Conservation (phyloP, 1,140 invertebrate species). For the Pantala flavescens region DNA sequence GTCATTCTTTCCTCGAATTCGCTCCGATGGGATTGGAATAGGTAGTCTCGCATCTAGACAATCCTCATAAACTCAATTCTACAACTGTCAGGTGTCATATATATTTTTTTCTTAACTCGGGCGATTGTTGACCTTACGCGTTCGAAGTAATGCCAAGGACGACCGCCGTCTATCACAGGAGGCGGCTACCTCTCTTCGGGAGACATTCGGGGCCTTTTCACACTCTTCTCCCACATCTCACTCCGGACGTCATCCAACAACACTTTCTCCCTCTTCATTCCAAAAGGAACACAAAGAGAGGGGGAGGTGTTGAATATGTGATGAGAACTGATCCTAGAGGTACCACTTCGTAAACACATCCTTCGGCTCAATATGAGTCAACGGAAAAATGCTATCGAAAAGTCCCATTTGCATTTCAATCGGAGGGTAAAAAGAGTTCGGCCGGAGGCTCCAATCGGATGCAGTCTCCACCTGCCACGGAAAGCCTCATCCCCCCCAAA, state of each 20-base stretch:
- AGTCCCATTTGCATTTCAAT: neutral
- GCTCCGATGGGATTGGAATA: too few relatives aligned
- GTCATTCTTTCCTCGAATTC: too few relatives aligned
- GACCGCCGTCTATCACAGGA: neutral
- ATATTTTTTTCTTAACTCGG: neutral
- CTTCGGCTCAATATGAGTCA: neutral
- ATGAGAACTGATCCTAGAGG: neutral
- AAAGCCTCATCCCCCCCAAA: too few relatives aligned
- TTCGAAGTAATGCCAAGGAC: constrained; percentile 1
- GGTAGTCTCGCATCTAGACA: neutral
- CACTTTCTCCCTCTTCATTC: neutral
- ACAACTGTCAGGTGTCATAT: neutral
- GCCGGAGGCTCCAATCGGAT: too few relatives aligned
- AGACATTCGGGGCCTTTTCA: neutral
- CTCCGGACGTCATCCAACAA: neutral
- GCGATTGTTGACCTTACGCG: neutral
- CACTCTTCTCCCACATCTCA: neutral
- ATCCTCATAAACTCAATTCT: neutral
- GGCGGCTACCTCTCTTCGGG: neutral
- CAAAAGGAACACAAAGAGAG: neutral
- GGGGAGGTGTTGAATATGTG: neutral
- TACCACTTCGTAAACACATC: neutral
- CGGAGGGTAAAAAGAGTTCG: neutral
- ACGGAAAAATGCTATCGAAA: neutral
- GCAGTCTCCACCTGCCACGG: too few relatives aligned